Evolutionary conservation across 2,888 invertebrate species (phyloP), one percentile per base, ranked within the genome.

Genomic region (Choreutis nemorana): DNA sequence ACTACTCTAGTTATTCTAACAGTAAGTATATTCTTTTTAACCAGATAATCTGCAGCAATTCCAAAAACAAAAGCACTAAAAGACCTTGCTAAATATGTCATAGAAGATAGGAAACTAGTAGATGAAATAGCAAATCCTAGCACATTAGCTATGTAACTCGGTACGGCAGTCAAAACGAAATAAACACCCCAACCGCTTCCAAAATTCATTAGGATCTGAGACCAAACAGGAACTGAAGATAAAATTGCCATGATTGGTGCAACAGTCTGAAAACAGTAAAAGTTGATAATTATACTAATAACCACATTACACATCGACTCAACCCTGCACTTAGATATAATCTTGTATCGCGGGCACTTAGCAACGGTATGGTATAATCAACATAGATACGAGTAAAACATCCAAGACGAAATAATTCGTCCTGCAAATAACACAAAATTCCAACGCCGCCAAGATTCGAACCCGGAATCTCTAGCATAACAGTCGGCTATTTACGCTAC

Each of bases 101-200:
- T 13, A 4, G 41, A 42, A 4, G 46, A 45, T 26, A 47, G 29
- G 9, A 39, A 10, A 5, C 46, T 41, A 7, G 42, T 41, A n/a
- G 44, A 41, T 4, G 45, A 30, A 14, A 42, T 41, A 35, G 83
- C 71, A 44, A 85, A 86, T 4, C 83, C 84, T 15, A 87, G 55
- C 1, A 82, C 68, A 38, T 83, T 82, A 18, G 83, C 82, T 48
- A 86, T 60, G 50, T 83, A 87, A 35, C 83, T 82, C 13, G 86
- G 86, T 13, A 85, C 84, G 4, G 83, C 81, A 1, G 84, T 86
- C 41, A 85, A 72, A 13, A 86, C 63, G 52, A 87, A 84, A 55
- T 82, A 85, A 8, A 87, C 48, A 1, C 86, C 83, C 81, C 86
- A 87, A 32, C 85, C 60, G 44, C 83, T 86, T 12, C 87, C 87